phyloP scores from a whole-genome alignment of 2,797 vertebrate species.

The Amniataba percoides region DNA sequence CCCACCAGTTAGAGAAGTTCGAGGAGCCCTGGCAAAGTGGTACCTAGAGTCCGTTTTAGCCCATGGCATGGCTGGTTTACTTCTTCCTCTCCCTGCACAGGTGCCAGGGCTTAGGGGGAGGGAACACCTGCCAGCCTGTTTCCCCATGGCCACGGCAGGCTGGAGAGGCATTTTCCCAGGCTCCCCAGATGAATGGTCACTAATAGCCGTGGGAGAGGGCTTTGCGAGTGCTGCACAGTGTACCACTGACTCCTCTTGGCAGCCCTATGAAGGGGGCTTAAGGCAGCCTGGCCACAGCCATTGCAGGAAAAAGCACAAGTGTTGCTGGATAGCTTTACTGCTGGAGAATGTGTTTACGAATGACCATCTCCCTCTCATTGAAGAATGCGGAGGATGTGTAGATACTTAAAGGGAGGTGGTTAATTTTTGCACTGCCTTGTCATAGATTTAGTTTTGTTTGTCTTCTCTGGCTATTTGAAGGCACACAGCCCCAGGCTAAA shows the following conservation, averaged over 20 bases:
- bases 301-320: constrained; percentile 84
- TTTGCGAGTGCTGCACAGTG: constrained; percentile 84
- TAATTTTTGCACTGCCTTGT: constrained; percentile 36
- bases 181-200: constrained; percentile 88
- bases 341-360: constrained; percentile 83
- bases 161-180: constrained; percentile 92
- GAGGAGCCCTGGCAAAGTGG: constrained; percentile 55
- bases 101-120: constrained; percentile 86
- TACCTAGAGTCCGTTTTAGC: constrained; percentile 66
- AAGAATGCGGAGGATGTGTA: constrained; percentile 76
- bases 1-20: constrained; percentile 22
- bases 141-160: constrained; percentile 85
- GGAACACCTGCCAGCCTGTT: constrained; percentile 89
- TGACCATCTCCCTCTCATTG: constrained; percentile 76
- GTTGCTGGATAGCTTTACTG: constrained; percentile 87
- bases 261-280: constrained; percentile 86
- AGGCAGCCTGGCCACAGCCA: constrained; percentile 84
- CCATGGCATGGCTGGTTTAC: constrained; percentile 73
- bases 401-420: constrained; percentile 43
- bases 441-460: constrained; percentile 49
- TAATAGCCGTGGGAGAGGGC: constrained; percentile 91
- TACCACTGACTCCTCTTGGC: constrained; percentile 89
- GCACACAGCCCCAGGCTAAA: not conserved
- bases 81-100: constrained; percentile 79
- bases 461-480: constrained; percentile 39